Conservation (phyloP, 2,113 vertebrate species). For the Hydrolagus affinis region DNA sequence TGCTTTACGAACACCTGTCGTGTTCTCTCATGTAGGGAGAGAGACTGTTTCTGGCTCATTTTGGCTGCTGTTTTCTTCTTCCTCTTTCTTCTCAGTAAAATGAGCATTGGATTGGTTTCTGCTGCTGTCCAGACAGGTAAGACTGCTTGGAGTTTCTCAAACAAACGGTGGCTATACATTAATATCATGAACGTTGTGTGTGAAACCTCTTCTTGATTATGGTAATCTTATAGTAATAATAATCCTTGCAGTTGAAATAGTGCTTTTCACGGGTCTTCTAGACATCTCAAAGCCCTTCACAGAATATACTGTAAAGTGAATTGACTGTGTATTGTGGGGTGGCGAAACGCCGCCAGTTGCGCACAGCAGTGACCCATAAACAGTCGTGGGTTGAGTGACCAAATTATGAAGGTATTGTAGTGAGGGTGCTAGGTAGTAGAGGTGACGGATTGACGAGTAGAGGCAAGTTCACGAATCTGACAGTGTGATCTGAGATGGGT, state of each 20-base stretch:
- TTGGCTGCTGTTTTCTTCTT: conserved; percentile 1
- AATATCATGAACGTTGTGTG: background rate
- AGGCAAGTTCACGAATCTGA: background rate
- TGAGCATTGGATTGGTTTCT: background rate
- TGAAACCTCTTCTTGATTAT: background rate
- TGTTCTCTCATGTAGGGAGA: background rate
- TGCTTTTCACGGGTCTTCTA: too few relatives aligned
- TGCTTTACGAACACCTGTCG: conserved; percentile 11
- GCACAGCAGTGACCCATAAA: too few relatives aligned
- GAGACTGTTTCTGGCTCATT: background rate
- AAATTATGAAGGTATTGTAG: too few relatives aligned
- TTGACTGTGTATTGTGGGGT: too few relatives aligned
- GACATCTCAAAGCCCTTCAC: too few relatives aligned
- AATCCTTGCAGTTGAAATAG: too few relatives aligned
- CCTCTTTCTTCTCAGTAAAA: background rate
- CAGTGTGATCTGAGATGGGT: background rate
- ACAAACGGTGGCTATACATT: background rate
- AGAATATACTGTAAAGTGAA: too few relatives aligned
- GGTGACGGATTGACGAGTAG: background rate
- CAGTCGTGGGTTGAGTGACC: too few relatives aligned
- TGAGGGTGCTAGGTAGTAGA: too few relatives aligned
- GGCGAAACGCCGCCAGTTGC: too few relatives aligned
- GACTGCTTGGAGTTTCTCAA: background rate
- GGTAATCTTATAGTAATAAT: background rate
- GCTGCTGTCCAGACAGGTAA: background rate